phyloP scores from a whole-genome alignment of 2,113 vertebrate species.

The Zapus hudsonius region DNA sequence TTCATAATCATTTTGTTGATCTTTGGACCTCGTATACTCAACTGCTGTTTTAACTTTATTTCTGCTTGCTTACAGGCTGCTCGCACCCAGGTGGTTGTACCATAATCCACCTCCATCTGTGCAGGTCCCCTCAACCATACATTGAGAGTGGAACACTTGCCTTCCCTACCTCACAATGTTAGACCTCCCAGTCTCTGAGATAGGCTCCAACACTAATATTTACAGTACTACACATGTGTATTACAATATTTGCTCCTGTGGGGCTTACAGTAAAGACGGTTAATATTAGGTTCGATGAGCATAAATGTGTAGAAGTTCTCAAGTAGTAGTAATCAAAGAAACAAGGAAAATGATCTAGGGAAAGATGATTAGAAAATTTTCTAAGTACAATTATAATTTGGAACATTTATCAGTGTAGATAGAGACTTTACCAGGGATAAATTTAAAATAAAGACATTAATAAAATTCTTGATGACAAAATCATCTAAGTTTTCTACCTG shows the following conservation, averaged over 20 bases:
- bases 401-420: not conserved
- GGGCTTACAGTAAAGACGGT: not conserved
- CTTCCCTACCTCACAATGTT: too few species aligned
- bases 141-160: too few species aligned
- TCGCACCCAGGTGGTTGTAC: too few species aligned
- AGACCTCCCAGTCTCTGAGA: too few species aligned
- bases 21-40: too few species aligned
- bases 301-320: not conserved
- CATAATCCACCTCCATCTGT: too few species aligned
- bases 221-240: not conserved
- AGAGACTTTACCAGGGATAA: not conserved
- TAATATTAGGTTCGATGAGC: not conserved
- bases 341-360: not conserved
- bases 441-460: not conserved
- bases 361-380: not conserved
- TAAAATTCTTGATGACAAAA: not conserved
- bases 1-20: too few species aligned
- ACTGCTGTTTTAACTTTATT: too few species aligned
- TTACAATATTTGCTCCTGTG: not conserved
- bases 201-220: too few species aligned
- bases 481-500: not conserved
- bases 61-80: too few species aligned
- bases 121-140: too few species aligned
- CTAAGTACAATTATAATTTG: not conserved
- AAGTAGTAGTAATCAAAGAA: not conserved